Evolutionary conservation across 1,140 invertebrate genomes (phyloP).

Genomic region (Aporrectodea caliginosa): DNA sequence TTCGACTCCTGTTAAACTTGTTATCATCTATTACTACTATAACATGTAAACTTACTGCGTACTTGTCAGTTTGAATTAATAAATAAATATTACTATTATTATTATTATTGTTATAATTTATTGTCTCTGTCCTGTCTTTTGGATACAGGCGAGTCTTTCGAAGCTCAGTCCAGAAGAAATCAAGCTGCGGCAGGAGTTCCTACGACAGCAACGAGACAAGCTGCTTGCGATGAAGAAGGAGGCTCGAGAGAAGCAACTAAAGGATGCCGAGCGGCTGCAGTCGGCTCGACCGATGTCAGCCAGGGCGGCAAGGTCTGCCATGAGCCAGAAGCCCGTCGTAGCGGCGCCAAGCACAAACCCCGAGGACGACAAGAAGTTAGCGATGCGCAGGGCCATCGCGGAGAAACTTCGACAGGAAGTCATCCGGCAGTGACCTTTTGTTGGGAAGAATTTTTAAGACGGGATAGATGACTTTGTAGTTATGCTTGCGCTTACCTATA

Average conservation of each 20-base stretch:
- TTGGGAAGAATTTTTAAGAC: no score
- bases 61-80: no score
- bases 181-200: conserved; percentile 73
- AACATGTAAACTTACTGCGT: no score
- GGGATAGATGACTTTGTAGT: no score
- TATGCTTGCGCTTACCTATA: no score
- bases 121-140: not conserved
- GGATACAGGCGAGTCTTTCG: conserved; percentile 39
- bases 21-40: no score
- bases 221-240: conserved; percentile 80
- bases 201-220: conserved; percentile 82
- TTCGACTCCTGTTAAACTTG: no score
- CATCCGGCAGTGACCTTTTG: conserved; percentile 51
- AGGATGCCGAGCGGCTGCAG: conserved; percentile 36
- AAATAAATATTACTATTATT: no score
- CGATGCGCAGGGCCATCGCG: conserved; percentile 74
- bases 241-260: conserved; percentile 72
- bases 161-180: conserved; percentile 64
- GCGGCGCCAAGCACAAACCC: not conserved
- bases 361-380: conserved; percentile 62
- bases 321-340: conserved; percentile 48
- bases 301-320: conserved; percentile 64
- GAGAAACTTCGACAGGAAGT: conserved; percentile 79
- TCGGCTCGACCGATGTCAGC: conserved; percentile 66
- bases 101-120: no score